These are phyloP conservation scores for Panagrolaimus sp. DNA, from an alignment of 1,140 invertebrate genomes.

Conservation along the genomic window DNA sequence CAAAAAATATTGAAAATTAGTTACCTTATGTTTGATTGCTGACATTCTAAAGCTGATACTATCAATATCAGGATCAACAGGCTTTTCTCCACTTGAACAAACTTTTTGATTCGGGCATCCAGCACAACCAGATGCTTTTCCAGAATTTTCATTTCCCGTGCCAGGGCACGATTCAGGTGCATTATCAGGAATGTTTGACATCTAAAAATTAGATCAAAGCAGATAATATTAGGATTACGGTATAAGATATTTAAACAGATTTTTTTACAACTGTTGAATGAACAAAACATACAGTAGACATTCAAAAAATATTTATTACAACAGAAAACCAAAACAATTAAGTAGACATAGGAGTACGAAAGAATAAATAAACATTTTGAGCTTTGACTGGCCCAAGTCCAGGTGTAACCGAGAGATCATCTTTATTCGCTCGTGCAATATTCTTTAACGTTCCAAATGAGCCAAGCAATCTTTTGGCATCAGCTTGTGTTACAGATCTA, in stretches of 20 bases:
- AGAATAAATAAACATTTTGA: conserved; percentile 44
- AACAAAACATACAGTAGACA: too few relatives aligned
- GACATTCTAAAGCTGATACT: conserved; percentile 60
- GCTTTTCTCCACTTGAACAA: conserved; percentile 72
- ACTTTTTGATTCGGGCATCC: conserved; percentile 95
- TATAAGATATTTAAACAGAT: too few relatives aligned
- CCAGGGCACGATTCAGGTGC: conserved; percentile 75
- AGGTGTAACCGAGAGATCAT: conserved; percentile 44
- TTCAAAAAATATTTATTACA: too few relatives aligned
- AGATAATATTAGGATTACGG: too few relatives aligned
- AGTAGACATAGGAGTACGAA: conserved; percentile 31
- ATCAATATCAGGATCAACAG: conserved; percentile 62
- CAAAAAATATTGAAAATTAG: conserved; percentile 18
- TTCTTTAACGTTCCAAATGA: conserved; percentile 44
- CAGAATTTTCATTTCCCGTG: conserved; percentile 79
- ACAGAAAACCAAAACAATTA: too few relatives aligned
- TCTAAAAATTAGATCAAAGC: conserved; percentile 24
- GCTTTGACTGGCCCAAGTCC: conserved; percentile 54
- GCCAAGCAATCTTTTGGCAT: conserved; percentile 42
- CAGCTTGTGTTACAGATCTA: conserved; percentile 30
- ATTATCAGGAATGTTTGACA: conserved; percentile 53
- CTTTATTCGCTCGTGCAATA: conserved; percentile 38
- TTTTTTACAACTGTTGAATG: too few relatives aligned
- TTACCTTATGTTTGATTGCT: conserved; percentile 55
- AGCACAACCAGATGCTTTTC: conserved; percentile 81